phyloP scores from a whole-genome alignment of 2,113 vertebrate genomes.

The Lethenteron reissneri region DNA sequence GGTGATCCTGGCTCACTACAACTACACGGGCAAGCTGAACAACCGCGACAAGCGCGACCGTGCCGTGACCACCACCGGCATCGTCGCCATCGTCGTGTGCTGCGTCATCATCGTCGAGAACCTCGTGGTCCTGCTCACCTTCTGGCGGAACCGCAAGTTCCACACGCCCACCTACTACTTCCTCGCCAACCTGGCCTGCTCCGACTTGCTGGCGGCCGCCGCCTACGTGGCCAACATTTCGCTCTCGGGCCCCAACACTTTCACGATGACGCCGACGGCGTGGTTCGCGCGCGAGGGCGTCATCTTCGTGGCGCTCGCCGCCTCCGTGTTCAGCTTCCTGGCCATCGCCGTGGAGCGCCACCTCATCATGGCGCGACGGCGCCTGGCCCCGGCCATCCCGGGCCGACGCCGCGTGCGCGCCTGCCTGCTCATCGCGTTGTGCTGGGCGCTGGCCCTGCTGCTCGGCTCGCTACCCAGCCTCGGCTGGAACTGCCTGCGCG shows the following conservation, averaged over 20 bases:
- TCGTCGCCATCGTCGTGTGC: conserved; percentile 86
- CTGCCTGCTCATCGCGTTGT: conserved; percentile 71
- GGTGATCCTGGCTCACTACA: conserved; percentile 70
- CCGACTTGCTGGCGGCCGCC: conserved; percentile 70
- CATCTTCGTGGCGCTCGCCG: conserved; percentile 85
- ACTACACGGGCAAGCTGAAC: conserved; percentile 71
- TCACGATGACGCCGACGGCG: conserved; percentile 52
- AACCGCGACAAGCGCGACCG: conserved; percentile 38
- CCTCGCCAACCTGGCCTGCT: conserved; percentile 90
- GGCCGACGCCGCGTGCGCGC: conserved; percentile 67
- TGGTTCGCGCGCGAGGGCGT: conserved; percentile 88
- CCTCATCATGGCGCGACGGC: conserved; percentile 94
- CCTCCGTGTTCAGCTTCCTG: conserved; percentile 80
- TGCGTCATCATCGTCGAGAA: conserved; percentile 92
- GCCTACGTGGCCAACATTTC: conserved; percentile 77
- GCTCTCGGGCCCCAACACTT: conserved; percentile 73
- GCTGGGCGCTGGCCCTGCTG: conserved; percentile 61
- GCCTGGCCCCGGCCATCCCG: conserved; percentile 43
- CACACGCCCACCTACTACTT: conserved; percentile 98
- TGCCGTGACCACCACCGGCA: conserved; percentile 30
- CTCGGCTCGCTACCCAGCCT: conserved; percentile 64
- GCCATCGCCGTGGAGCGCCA: conserved; percentile 89
- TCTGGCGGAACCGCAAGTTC: conserved; percentile 98
- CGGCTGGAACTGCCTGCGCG: conserved; percentile 80
- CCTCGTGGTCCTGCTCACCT: conserved; percentile 71